phyloP scores from a whole-genome alignment of 2,113 vertebrate species.

The Cryptomyrus ogoouensis region DNA sequence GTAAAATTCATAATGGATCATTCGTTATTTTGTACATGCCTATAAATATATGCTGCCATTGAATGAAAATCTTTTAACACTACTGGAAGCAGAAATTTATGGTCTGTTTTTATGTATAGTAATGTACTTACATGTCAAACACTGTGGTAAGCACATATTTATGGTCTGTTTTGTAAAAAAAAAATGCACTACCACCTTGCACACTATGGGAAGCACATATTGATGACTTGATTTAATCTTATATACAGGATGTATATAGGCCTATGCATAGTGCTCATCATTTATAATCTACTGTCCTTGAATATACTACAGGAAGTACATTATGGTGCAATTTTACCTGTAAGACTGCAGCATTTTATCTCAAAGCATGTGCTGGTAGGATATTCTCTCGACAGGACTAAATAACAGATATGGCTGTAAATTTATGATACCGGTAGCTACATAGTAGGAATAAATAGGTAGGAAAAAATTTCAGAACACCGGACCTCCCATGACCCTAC shows the following conservation, averaged over 20 bases:
- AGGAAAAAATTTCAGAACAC: not conserved
- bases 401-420: not conserved
- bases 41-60: not conserved
- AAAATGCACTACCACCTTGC: not conserved
- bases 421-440: not conserved
- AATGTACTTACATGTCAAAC: not conserved
- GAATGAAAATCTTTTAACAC: not conserved
- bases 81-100: not conserved
- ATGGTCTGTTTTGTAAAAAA: not conserved
- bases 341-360: not conserved
- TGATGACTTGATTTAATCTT: not conserved
- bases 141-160: no score
- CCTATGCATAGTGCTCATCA: not conserved
- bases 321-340: not conserved
- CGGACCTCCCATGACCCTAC: not conserved
- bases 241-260: not conserved
- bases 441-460: not conserved
- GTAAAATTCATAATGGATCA: not conserved
- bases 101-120: not conserved
- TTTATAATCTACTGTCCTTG: not conserved
- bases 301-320: not conserved
- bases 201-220: not conserved
- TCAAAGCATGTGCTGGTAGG: not conserved
- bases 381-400: not conserved
- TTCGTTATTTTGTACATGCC: not conserved